Evolutionary conservation across 2,888 invertebrate genomes (phyloP), one percentile per base, ranked within the genome.

Genomic region (Leptura quadrifasciata): DNA sequence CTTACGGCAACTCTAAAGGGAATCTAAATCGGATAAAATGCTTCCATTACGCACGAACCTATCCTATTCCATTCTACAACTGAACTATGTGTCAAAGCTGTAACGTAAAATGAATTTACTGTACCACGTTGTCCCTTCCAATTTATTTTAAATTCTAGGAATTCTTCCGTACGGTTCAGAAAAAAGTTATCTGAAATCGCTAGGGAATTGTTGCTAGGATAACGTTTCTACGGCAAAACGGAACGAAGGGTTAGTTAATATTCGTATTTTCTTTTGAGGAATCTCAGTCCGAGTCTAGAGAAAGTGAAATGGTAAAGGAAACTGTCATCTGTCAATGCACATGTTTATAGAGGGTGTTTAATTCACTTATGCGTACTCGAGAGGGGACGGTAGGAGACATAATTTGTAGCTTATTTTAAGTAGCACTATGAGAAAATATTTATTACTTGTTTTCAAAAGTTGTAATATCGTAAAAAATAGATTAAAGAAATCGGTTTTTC

Each of bases 1-100:
- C 80, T 78, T 78, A 76, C 73, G 67, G 70, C 72, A 63, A 78
- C 69, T 79, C 82, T 69, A 57, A 55, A 74, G 83, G 80, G 82
- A 80, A 79, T 80, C 74, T 76, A 71, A 71, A 79, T 81, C 72
- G 79, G 77, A 77, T 78, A 73, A 76, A 76, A 74, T 72, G 74
- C 78, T 74, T 75, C 79, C 75, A 78, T 77, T 75, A 74, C 58
- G 52, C 54, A n/a, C 57, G 58, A 57, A 18, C 63, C 31, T 31
- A 31, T 63, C 39, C 27, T 47, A 65, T 39, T 52, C 52, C 39
- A n/a, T 47, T 47, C 21, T 65, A 39, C 65, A 52, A 52, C 20
- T 57, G 57, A 57, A 57, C 57, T 57, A 57, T 57, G 57, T 55
- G n/a, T 65, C 21, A 47, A 65, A 65, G 52, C n/a, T 47, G 18